A percentile compares a stretch with the other conserved stretches of the same genome.
phyloP scores from a whole-genome alignment of 2,888 invertebrate species.

The Mayetiola destructor region DNA sequence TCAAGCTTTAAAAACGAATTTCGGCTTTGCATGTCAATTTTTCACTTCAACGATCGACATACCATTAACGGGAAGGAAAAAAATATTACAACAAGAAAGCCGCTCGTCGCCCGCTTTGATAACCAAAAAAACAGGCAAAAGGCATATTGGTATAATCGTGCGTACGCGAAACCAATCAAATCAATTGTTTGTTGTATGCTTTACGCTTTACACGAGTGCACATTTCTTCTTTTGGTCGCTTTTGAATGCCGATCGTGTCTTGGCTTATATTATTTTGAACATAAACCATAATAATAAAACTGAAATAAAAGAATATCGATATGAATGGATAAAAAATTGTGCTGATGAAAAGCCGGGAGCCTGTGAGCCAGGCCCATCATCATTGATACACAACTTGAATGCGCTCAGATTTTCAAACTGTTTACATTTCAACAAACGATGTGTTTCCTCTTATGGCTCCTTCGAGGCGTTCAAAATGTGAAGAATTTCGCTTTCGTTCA shows the following conservation, averaged over 20 bases:
- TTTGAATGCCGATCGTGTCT: slow-evolving; percentile 9
- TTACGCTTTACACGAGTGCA: neutral
- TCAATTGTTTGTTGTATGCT: neutral
- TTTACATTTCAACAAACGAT: no score
- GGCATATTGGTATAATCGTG: neutral
- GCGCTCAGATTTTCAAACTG: neutral
- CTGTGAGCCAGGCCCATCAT: neutral
- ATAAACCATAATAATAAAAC: slow-evolving; percentile 5
- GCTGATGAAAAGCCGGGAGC: neutral
- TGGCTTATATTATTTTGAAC: slow-evolving; percentile 8
- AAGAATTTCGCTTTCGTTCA: no score
- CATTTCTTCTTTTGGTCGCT: neutral
- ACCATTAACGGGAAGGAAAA: no score
- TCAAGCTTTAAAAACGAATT: neutral
- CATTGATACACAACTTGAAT: neutral
- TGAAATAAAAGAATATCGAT: neutral
- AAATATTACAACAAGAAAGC: no score
- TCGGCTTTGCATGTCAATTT: slow-evolving; percentile 8
- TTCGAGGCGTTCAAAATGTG: no score
- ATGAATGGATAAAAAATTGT: neutral
- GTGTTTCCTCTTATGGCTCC: no score
- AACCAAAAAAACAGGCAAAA: neutral
- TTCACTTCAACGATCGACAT: slow-evolving; percentile 11
- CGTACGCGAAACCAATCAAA: slow-evolving; percentile 11
- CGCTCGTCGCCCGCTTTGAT: neutral